phyloP scores from a whole-genome alignment of 2,113 vertebrate genomes.

The Microcebus jonahi region DNA sequence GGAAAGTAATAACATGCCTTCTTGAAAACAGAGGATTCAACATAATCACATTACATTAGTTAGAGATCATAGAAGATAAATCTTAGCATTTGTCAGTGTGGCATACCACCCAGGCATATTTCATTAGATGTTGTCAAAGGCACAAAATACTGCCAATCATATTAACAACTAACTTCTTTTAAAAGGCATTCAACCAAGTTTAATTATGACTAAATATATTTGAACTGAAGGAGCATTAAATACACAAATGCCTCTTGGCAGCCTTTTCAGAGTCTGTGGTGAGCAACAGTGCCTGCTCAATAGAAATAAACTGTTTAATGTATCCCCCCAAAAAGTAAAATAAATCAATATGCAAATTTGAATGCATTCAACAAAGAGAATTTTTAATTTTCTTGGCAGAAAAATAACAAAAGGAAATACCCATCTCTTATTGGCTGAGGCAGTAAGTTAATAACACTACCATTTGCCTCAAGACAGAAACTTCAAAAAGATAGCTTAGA shows the following conservation, averaged over 20 bases:
- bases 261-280: constrained; percentile 73
- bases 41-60: constrained; percentile 64
- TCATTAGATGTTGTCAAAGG: constrained; percentile 85
- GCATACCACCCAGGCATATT: constrained; percentile 71
- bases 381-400: background rate
- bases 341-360: constrained; percentile 20
- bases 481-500: background rate
- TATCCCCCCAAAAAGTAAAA: constrained; percentile 21
- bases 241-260: constrained; percentile 80
- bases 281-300: constrained; percentile 38
- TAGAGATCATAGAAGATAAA: constrained; percentile 69
- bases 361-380: background rate
- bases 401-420: constrained; percentile 3
- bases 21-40: constrained; percentile 62
- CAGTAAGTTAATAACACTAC: background rate
- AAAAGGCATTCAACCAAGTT: constrained; percentile 81
- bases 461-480: background rate
- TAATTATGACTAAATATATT: constrained; percentile 86
- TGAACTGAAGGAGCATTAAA: constrained; percentile 79
- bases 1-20: constrained; percentile 63
- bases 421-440: background rate
- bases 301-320: constrained; percentile 54
- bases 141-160: constrained; percentile 85
- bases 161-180: constrained; percentile 82
- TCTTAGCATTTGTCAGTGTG: constrained; percentile 81